Percentiles rank a stretch among this genome's conserved stretches.
phyloP scores from a whole-genome alignment of 2,113 vertebrate genomes.

The Engraulis encrasicolus region DNA sequence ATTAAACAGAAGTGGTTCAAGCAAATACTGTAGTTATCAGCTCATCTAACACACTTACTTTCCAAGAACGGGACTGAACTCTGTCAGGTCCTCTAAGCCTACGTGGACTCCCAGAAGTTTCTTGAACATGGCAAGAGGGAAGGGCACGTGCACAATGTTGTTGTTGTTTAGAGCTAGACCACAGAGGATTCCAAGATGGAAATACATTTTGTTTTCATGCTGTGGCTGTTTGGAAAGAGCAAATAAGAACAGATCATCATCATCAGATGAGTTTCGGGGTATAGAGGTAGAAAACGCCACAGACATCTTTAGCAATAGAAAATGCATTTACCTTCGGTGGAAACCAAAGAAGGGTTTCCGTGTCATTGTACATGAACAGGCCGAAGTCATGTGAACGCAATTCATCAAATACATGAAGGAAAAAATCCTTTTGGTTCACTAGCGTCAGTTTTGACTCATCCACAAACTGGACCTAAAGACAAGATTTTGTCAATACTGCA shows the following conservation, averaged over 20 bases:
- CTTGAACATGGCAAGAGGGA: slow-evolving; percentile 75
- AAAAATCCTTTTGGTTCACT: slow-evolving; percentile 67
- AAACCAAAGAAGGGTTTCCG: slow-evolving; percentile 73
- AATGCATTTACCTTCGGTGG: slow-evolving; percentile 66
- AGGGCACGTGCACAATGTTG: slow-evolving; percentile 62
- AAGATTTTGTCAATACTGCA: no score
- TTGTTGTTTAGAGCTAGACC: slow-evolving; percentile 68
- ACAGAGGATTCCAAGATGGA: slow-evolving; percentile 69
- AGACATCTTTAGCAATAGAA: background rate
- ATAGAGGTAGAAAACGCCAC: background rate
- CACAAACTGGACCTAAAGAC: slow-evolving; percentile 65
- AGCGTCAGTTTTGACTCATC: slow-evolving; percentile 38
- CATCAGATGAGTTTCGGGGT: no score
- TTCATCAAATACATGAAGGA: slow-evolving; percentile 68
- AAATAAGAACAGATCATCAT: background rate
- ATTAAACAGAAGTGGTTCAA: no score
- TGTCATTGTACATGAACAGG: slow-evolving; percentile 69
- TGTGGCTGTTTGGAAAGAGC: slow-evolving; percentile 45
- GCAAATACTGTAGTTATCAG: background rate
- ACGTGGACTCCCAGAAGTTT: slow-evolving; percentile 67
- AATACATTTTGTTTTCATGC: slow-evolving; percentile 60
- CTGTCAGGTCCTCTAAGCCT: slow-evolving; percentile 68
- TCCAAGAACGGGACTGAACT: slow-evolving; percentile 56
- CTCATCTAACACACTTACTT: slow-evolving; percentile 52
- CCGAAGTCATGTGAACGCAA: slow-evolving; percentile 61